A percentile compares a stretch with the other conserved stretches of the same genome.
Evolutionary conservation across 2,888 invertebrate genomes (phyloP).

Genomic region (Chymomyza procnemis): DNA sequence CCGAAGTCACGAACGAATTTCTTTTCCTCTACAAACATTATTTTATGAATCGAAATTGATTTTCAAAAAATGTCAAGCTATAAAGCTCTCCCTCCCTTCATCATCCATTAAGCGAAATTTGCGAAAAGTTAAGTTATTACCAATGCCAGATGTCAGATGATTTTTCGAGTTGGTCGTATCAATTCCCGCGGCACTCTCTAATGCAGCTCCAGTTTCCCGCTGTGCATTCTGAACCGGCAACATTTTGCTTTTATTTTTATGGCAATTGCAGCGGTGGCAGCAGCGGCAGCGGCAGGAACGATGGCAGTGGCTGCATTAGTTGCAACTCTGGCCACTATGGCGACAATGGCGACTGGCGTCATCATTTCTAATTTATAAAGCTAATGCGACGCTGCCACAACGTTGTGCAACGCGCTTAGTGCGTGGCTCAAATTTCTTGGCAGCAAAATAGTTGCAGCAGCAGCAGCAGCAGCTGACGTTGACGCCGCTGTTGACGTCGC

Average conservation of each 20-base stretch:
- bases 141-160: neutral
- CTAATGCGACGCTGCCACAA: constrained; percentile 62
- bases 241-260: constrained; percentile 28
- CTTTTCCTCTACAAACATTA: too few relatives aligned
- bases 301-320: neutral
- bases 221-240: neutral
- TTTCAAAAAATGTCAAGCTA: too few relatives aligned
- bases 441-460: neutral
- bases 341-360: constrained; percentile 38
- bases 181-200: neutral
- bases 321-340: neutral
- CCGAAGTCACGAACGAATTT: too few relatives aligned
- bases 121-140: neutral
- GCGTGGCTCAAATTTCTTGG: constrained; percentile 24
- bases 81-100: too few relatives aligned
- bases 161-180: neutral
- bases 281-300: neutral
- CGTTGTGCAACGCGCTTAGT: constrained; percentile 11
- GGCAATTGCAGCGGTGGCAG: constrained; percentile 9
- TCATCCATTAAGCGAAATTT: too few relatives aligned
- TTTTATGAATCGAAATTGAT: too few relatives aligned
- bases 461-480: neutral
- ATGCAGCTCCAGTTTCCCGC: neutral
- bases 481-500: neutral
- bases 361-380: constrained; percentile 73